Base-by-base conservation (phyloP, 2,113 vertebrate species). In the Ascaphus truei region DNA sequence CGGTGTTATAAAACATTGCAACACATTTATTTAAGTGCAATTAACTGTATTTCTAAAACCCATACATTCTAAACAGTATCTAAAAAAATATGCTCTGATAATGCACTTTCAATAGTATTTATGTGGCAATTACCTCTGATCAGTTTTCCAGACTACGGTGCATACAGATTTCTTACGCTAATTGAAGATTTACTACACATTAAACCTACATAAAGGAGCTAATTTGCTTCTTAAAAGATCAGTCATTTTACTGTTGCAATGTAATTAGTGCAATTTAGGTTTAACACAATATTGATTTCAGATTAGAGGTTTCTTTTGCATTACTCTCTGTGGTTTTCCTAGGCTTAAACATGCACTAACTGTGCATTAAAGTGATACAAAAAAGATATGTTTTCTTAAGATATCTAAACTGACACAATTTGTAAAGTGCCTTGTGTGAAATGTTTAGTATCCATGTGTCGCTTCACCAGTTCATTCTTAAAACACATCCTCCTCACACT, bases 201-300 rank as follows among this genome's bases (percentile, higher is more conserved):
- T 65, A 53, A 72, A 60, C 29, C 23, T 59, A 59, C 13, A 2
- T 57, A 79, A n/a, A 55, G 60, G 64, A 75, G 12, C 18, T 59
- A 36, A 52, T 65, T 65, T 37, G 27, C n/a, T 76, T 55, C 37
- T 55, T 55, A 29, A 15, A 3, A 55, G 48, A 65, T 41, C 34
- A 29, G 34, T 41, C 36, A 41, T 65, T 34, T 75, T 72, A 73
- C 74, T 73, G 52, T 79, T 74, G 76, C 73, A 76, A 74, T 77
- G 72, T 81, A 84, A 88, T 86, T 79, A 83, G 73, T 77, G 51
- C 64, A 80, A 88, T 84, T 81, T 82, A 71, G 83, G 71, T 75
- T 87, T 85, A 84, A 88, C 80, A 75, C 64, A 77, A 75, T 84
- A 89, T 81, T 87, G 86, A 85, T 88, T 87, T 85, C 80, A 71